phyloP scores from a whole-genome alignment of 2,888 invertebrate species.

The Leptarthrus brevirostris region DNA sequence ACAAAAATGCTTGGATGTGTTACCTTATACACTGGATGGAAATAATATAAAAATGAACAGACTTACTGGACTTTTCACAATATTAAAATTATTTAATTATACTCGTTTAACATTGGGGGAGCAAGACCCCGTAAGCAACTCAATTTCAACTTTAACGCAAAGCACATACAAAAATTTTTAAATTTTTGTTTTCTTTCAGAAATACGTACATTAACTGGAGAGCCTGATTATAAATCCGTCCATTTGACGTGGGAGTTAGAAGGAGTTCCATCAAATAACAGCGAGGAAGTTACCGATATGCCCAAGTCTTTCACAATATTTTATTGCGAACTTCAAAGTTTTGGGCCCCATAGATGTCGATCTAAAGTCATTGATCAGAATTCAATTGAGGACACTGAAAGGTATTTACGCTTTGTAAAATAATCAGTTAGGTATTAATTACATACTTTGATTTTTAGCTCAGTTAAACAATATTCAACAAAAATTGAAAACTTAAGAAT shows the following conservation, averaged over 20 bases:
- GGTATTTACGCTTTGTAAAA: slow-evolving; percentile 18
- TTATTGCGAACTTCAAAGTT: slow-evolving; percentile 83
- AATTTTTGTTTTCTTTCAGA: too few species aligned
- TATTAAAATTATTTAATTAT: too few species aligned
- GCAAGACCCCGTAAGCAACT: too few species aligned
- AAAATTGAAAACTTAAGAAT: slow-evolving; percentile 79
- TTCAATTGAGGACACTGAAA: slow-evolving; percentile 53
- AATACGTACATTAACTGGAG: slow-evolving; percentile 66
- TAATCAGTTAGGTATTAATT: neutral
- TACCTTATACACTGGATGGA: too few species aligned
- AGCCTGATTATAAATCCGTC: slow-evolving; percentile 67
- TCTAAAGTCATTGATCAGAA: slow-evolving; percentile 67
- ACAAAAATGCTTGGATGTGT: too few species aligned
- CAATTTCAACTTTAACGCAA: too few species aligned
- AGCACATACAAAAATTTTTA: too few species aligned
- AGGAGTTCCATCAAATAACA: slow-evolving; percentile 58
- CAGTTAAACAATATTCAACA: slow-evolving; percentile 69
- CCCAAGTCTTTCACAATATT: slow-evolving; percentile 76
- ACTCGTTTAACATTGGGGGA: too few species aligned
- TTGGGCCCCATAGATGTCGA: slow-evolving; percentile 81
- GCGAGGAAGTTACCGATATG: slow-evolving; percentile 63
- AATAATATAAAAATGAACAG: too few species aligned
- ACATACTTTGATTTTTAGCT: slow-evolving; percentile 54
- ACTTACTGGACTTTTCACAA: too few species aligned
- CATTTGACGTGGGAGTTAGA: slow-evolving; percentile 68